These are phyloP conservation scores for Camarhynchus parvulus DNA, from an alignment of 2,113 vertebrate genomes.

Conservation along the genomic window DNA sequence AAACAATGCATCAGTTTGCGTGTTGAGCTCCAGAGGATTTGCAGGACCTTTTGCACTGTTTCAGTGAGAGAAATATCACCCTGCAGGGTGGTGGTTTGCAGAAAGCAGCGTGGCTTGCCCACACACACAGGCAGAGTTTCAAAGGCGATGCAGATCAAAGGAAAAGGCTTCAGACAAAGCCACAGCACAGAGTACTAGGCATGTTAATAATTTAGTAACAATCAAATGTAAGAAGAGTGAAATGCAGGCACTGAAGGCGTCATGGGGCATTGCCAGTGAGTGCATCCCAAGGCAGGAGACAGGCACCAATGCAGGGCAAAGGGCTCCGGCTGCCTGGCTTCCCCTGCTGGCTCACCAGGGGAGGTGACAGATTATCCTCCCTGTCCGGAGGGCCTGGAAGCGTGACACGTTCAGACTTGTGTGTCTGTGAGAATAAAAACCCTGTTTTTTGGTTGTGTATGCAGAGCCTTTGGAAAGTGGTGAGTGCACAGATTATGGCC, in stretches of 20 bases:
- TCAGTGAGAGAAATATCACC: background rate
- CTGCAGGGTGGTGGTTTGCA: background rate
- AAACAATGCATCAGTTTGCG: background rate
- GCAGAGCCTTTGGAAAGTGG: background rate
- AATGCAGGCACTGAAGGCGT: background rate
- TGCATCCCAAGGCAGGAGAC: background rate
- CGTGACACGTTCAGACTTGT: fast-evolving
- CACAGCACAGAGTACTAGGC: background rate
- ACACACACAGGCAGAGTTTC: background rate
- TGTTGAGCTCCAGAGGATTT: background rate
- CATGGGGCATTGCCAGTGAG: background rate
- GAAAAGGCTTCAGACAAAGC: slow-evolving; percentile 8
- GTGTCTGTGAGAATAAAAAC: background rate
- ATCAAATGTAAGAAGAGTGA: background rate
- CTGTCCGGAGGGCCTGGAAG: background rate
- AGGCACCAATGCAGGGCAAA: background rate
- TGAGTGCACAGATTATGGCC: background rate
- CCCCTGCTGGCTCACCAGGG: background rate
- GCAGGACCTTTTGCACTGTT: background rate
- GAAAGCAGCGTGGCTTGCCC: background rate
- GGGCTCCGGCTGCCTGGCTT: background rate
- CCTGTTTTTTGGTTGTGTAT: background rate
- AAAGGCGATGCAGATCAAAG: slow-evolving; percentile 40
- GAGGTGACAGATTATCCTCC: background rate
- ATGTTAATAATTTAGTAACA: slow-evolving; percentile 9